phyloP scores from a whole-genome alignment of 2,113 vertebrate genomes.

The Ascaphus truei region DNA sequence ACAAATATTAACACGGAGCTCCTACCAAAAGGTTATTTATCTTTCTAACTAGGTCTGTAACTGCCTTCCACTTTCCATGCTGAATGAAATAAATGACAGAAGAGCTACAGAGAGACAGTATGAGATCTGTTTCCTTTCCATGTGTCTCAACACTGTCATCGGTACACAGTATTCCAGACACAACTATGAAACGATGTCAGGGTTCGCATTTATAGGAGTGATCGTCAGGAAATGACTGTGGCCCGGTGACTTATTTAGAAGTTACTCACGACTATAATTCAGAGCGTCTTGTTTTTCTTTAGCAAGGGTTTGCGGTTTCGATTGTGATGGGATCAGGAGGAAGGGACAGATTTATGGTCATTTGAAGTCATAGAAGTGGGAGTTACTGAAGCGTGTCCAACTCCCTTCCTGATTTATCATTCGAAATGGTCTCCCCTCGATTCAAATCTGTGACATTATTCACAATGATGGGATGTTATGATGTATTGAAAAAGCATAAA shows the following conservation, averaged over 20 bases:
- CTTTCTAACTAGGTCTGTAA: constrained; percentile 15
- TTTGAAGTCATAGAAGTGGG: too few species aligned
- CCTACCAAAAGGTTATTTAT: constrained; percentile 27
- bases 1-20: constrained; percentile 1
- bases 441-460: too few species aligned
- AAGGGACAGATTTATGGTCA: too few species aligned
- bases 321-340: too few species aligned
- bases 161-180: background rate
- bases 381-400: too few species aligned
- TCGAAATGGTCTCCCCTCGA: too few species aligned
- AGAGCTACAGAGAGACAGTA: background rate
- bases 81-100: background rate
- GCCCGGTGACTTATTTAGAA: too few species aligned
- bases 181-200: background rate
- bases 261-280: background rate
- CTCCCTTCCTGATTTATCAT: too few species aligned
- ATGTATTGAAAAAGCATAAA: too few species aligned
- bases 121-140: background rate
- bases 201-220: background rate
- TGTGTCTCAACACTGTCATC: constrained; percentile 10
- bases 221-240: constrained; percentile 3
- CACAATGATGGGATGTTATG: too few species aligned
- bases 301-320: too few species aligned
- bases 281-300: background rate
- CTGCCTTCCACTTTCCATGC: constrained; percentile 9